Evolutionary conservation across 2,888 invertebrate genomes (phyloP).

Genomic region (Euspilapteryx auroguttella): DNA sequence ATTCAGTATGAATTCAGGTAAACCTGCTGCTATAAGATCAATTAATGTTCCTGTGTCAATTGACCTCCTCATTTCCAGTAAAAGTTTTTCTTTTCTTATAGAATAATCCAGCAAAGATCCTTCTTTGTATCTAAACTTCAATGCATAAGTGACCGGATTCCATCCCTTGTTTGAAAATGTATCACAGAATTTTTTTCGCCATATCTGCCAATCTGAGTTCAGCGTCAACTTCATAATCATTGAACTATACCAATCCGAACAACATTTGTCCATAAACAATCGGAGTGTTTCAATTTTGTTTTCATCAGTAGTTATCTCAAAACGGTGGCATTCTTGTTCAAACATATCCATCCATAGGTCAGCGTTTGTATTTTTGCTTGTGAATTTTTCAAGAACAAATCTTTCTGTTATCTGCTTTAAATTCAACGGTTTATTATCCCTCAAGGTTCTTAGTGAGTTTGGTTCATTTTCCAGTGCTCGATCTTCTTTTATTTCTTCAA

Average conservation of each 20-base stretch:
- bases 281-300: no score
- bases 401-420: not conserved
- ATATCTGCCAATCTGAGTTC: not conserved
- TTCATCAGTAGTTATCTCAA: no score
- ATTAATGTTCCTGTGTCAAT: constrained; percentile 5
- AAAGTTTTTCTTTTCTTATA: constrained; percentile 1
- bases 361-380: constrained; percentile 1
- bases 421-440: no score
- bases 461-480: no score
- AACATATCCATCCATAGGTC: not conserved
- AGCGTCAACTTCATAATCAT: not conserved
- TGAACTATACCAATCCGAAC: not conserved
- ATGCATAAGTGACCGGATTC: constrained; percentile 1
- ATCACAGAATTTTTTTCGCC: not conserved
- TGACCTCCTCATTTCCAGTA: constrained; percentile 1
- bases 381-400: constrained; percentile 3
- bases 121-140: constrained; percentile 1
- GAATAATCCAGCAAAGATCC: constrained; percentile 1
- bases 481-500: no score
- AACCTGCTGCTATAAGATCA: constrained; percentile 5
- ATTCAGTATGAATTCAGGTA: constrained; percentile 5
- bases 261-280: no score
- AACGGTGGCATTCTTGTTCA: not conserved
- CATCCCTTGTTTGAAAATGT: constrained; percentile 1
- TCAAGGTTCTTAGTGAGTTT: no score